These are phyloP conservation scores for Pteropus rufus DNA, from an alignment of 2,797 vertebrate species.

Conservation along the genomic window DNA sequence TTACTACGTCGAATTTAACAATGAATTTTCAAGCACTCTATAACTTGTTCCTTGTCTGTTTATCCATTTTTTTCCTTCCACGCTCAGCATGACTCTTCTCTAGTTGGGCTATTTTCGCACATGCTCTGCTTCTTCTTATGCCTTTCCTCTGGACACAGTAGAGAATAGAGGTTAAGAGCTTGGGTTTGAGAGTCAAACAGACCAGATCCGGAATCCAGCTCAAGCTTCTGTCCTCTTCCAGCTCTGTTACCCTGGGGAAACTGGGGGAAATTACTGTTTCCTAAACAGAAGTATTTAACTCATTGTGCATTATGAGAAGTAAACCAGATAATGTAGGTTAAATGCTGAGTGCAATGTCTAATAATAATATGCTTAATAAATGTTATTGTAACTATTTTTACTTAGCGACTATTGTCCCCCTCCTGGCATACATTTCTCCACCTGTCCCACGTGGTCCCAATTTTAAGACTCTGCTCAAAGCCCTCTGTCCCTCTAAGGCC, in stretches of 20 bases:
- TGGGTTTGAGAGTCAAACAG: neutral
- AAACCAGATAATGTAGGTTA: neutral
- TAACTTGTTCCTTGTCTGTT: neutral
- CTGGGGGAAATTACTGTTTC: neutral
- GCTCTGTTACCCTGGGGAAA: neutral
- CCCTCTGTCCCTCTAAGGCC: neutral
- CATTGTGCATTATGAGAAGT: neutral
- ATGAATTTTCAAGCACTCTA: neutral
- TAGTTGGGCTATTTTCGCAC: neutral
- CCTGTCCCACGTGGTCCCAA: neutral
- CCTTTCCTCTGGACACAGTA: neutral
- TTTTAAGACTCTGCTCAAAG: neutral
- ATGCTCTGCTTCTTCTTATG: neutral
- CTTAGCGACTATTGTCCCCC: neutral
- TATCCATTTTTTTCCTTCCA: neutral
- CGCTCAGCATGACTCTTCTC: neutral
- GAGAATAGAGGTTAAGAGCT: neutral
- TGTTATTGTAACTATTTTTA: neutral
- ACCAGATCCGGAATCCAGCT: neutral
- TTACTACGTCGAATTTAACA: neutral
- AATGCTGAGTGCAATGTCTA: neutral
- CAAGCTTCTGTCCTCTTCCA: neutral
- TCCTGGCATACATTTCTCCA: neutral
- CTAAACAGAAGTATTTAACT: neutral
- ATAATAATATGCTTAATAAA: neutral